Percentiles rank a stretch among this genome's conserved stretches.
Evolutionary conservation across 2,888 invertebrate genomes (phyloP).

Genomic region (Ceramica pisi): DNA sequence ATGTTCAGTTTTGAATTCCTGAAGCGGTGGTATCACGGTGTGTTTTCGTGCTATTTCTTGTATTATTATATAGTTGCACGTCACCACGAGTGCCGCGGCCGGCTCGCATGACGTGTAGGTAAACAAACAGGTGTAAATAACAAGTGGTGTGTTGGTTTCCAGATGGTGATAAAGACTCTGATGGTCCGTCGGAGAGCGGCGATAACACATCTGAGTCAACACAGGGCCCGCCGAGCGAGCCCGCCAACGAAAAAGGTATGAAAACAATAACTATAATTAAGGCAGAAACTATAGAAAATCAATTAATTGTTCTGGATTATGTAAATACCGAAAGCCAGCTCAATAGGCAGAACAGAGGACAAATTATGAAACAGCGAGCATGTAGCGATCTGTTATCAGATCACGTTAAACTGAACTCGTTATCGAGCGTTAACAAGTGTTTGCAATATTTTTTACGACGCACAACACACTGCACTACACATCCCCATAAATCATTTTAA

Average conservation of each 20-base stretch:
- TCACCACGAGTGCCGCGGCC: conserved; percentile 33
- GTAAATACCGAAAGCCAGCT: conserved; percentile 20
- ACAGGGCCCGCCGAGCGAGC: conserved; percentile 85
- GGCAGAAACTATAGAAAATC: conserved; percentile 14
- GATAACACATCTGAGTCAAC: conserved; percentile 89
- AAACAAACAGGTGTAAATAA: conserved; percentile 70
- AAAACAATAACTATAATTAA: conserved; percentile 34
- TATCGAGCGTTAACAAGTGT: conserved; percentile 62
- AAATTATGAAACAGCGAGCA: conserved; percentile 51
- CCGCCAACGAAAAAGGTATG: conserved; percentile 89
- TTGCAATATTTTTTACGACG: conserved; percentile 64
- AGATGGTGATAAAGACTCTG: conserved; percentile 90
- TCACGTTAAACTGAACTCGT: conserved; percentile 56
- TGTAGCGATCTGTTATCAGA: conserved; percentile 62
- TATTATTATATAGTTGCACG: conserved; percentile 38
- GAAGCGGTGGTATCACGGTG: conserved; percentile 88
- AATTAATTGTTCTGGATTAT: conserved; percentile 14
- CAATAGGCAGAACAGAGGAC: conserved; percentile 23
- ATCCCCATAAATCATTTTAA: conserved; percentile 22
- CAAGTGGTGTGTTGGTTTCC: conserved; percentile 72
- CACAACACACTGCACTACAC: conserved; percentile 29
- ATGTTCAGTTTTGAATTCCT: conserved; percentile 89
- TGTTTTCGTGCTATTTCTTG: conserved; percentile 68
- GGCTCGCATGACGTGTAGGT: conserved; percentile 64
- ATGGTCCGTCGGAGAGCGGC: conserved; percentile 89